Conservation (phyloP, 2,888 invertebrate genomes). For the Platycheirus albimanus region DNA sequence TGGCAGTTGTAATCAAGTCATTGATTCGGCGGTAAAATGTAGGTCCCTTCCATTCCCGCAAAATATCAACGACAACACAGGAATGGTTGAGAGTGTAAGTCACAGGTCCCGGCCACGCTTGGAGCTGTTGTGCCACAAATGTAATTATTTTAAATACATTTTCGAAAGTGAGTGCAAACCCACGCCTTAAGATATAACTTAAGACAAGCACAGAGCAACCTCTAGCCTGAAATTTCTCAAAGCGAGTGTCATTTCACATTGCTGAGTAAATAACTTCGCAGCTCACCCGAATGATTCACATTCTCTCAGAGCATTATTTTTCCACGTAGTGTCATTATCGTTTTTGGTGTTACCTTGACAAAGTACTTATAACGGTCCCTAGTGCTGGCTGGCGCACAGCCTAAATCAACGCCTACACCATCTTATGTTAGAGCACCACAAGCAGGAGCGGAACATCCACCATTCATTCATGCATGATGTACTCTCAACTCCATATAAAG, state of each 20-base stretch:
- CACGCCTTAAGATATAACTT: too few relatives aligned
- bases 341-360: conserved; percentile 68
- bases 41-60: too few relatives aligned
- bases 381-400: conserved; percentile 39
- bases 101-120: too few relatives aligned
- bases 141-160: too few relatives aligned
- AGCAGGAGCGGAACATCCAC: conserved; percentile 5
- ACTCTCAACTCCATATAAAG: neutral
- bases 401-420: conserved; percentile 51
- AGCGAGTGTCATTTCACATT: conserved; percentile 26
- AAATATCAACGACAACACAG: too few relatives aligned
- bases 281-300: conserved; percentile 25
- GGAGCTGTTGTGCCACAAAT: too few relatives aligned
- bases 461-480: neutral
- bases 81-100: too few relatives aligned
- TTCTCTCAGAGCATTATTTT: conserved; percentile 50
- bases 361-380: conserved; percentile 66
- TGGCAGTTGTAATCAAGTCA: too few relatives aligned
- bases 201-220: too few relatives aligned
- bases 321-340: conserved; percentile 43
- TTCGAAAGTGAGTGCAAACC: too few relatives aligned
- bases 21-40: too few relatives aligned
- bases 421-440: conserved; percentile 5
- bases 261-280: conserved; percentile 40
- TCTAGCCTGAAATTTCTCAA: conserved; percentile 7